Percentiles rank a stretch among this genome's conserved stretches.
Evolutionary conservation across 1,140 invertebrate species (phyloP).

Genomic region (Coptotermes formosanus): DNA sequence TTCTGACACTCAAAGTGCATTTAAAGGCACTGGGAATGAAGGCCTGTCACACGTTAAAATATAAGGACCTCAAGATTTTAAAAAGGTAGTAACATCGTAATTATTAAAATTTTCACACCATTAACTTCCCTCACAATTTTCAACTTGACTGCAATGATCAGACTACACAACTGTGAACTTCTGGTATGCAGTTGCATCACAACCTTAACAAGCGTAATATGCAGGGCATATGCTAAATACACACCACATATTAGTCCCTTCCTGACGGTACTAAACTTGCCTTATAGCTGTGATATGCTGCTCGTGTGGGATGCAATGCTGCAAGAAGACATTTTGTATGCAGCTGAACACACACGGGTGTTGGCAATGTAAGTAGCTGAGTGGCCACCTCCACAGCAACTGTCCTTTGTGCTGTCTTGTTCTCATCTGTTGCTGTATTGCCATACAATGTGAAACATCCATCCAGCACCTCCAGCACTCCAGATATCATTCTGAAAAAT

Average conservation of each 20-base stretch:
- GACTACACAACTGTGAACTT: neutral
- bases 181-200: neutral
- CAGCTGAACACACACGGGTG: conserved; percentile 73
- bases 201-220: neutral
- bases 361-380: conserved; percentile 77
- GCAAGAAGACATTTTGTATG: conserved; percentile 77
- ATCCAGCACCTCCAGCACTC: conserved; percentile 74
- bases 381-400: conserved; percentile 73
- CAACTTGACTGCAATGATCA: neutral
- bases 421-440: conserved; percentile 45
- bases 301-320: conserved; percentile 69
- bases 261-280: conserved; percentile 43
- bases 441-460: conserved; percentile 56
- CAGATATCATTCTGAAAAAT: conserved; percentile 61
- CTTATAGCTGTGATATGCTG: conserved; percentile 83
- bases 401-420: conserved; percentile 49
- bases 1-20: no score
- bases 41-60: no score
- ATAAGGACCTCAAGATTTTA: no score
- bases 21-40: no score
- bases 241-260: neutral
- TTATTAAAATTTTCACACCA: no score
- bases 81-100: no score
- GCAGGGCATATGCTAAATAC: neutral
- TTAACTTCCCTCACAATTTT: no score